Evolutionary conservation across 2,113 vertebrate species (phyloP).

Genomic region (Neodon shergylaensis): DNA sequence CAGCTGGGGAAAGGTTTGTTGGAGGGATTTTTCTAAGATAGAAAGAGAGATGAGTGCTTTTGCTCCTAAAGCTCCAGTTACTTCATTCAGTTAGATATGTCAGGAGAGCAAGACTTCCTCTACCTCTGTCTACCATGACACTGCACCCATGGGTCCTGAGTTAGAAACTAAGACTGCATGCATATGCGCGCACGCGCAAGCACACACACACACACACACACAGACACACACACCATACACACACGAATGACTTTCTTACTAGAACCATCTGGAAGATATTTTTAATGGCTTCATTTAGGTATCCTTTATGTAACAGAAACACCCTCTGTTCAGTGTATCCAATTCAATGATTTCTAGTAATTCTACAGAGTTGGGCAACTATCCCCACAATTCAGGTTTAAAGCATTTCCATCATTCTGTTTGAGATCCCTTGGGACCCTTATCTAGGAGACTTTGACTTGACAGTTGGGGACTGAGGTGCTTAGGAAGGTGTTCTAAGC

Average conservation of each 20-base stretch:
- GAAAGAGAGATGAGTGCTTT: not conserved
- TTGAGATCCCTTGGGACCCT: not conserved
- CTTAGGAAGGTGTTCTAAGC: not conserved
- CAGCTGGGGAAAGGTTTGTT: not conserved
- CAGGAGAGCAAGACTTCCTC: not conserved
- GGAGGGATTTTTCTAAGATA: not conserved
- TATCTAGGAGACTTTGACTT: not conserved
- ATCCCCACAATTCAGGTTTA: not conserved
- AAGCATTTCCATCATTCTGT: not conserved
- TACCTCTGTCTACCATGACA: not conserved
- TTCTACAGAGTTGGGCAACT: not conserved
- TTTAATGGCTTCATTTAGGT: not conserved
- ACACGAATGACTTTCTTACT: not conserved
- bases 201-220: not conserved
- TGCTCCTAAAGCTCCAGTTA: not conserved
- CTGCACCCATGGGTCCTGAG: rapidly evolving
- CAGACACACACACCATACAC: not conserved
- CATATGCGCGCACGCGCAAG: too few species aligned
- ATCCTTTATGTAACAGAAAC: not conserved
- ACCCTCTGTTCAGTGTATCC: not conserved
- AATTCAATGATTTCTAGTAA: not conserved
- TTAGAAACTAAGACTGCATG: not conserved
- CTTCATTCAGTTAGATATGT: not conserved
- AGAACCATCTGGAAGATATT: not conserved
- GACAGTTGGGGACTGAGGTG: not conserved